Evolutionary conservation across 2,113 vertebrate genomes (phyloP), one percentile per base, ranked within the genome.

Genomic region (Diphyllodes magnificus): DNA sequence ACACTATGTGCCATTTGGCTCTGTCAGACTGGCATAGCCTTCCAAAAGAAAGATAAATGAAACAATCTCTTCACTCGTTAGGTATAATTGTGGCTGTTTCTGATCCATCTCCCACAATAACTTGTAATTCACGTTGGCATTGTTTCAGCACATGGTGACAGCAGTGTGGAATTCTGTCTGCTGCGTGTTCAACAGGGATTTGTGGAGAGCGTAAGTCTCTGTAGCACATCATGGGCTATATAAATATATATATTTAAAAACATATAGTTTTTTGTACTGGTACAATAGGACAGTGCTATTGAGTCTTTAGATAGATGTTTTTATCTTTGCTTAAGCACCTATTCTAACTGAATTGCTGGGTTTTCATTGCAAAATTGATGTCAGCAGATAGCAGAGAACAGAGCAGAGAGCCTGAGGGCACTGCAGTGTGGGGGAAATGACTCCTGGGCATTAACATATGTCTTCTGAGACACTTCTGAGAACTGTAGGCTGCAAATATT

Each of bases 1-100:
- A 27, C 0, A 2, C 23, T 10, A 0, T 0, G 3, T 81, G 47
- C 53, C 14, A 1, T 42, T 90, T 86, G 47, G 45, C 44, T 68
- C 39, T 63, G 82, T 51, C 51, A 78, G 50, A 14, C 42, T 47
- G 82, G 33, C 1, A 1, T 5, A 66, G 53, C 39, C 60, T 90
- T 96, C 82, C 49, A 15, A 19, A 60, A 35, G 39, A 60, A 75
- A 88, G 57, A 88, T 70, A 70, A 70, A 61, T 61, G 20, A 27
- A 59, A 77, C 30, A 7, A 13, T 83, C 76, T 80, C 64, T 65
- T 73, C 22, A 13, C 68, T n/a, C 10, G 27, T 71, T 71, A 40
- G 49, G 28, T 81, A 2, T 77, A 71, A 78, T 56, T 60, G 80
- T 49, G 60, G 49, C 56, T 5, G 0, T 83, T 86, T 73, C 88